These are phyloP conservation scores for Myotis vivesi DNA, from an alignment of 2,797 vertebrate species.

Conservation along the genomic window DNA sequence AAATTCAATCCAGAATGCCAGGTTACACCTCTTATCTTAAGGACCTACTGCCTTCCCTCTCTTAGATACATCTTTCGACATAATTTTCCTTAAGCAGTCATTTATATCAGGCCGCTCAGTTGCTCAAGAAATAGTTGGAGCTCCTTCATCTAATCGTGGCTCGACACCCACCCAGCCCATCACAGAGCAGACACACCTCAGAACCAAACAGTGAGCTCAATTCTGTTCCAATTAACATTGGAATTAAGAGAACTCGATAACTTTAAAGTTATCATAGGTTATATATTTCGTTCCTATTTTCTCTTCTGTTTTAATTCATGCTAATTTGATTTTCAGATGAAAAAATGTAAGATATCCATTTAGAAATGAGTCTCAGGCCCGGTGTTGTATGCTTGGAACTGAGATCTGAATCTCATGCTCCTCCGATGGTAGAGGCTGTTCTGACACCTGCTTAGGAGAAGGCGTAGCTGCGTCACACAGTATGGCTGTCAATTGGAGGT, in stretches of 20 bases:
- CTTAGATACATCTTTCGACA: neutral
- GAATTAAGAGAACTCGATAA: neutral
- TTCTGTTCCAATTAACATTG: neutral
- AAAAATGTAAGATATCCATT: neutral
- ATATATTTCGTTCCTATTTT: neutral
- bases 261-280: neutral
- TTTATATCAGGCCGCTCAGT: neutral
- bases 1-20: neutral
- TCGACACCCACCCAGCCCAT: neutral
- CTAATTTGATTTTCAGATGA: neutral
- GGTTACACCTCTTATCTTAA: neutral
- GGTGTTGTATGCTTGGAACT: neutral
- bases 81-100: neutral
- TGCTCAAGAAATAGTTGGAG: neutral
- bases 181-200: no score
- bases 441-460: constrained; percentile 43
- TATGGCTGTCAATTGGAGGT: constrained; percentile 3
- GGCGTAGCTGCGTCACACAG: neutral
- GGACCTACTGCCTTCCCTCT: neutral
- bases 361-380: neutral
- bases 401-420: neutral
- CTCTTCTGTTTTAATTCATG: neutral
- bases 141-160: neutral
- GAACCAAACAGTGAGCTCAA: neutral
- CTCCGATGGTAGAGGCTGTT: neutral